Percentiles rank a stretch among this genome's conserved stretches.
phyloP scores from a whole-genome alignment of 2,797 vertebrate genomes.

The Scolopax rusticola region DNA sequence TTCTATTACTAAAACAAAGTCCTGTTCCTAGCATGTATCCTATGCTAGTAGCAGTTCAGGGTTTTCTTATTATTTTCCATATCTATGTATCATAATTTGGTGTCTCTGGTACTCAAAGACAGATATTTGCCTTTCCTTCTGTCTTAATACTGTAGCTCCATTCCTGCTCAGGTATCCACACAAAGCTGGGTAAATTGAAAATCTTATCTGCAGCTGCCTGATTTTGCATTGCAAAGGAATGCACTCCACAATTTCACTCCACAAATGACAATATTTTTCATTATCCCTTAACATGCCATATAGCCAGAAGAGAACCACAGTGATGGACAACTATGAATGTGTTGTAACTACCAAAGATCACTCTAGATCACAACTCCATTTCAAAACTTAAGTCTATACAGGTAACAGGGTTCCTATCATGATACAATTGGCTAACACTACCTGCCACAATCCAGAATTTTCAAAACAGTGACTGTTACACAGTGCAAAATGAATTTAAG shows the following conservation, averaged over 20 bases:
- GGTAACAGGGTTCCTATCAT: not conserved
- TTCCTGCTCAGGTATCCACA: constrained; percentile 24
- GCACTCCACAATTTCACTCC: not conserved
- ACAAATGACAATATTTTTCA: constrained; percentile 38
- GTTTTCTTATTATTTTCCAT: not conserved
- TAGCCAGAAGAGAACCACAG: not conserved
- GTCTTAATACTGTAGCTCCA: not conserved
- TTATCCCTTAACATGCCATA: not conserved
- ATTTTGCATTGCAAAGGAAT: constrained; percentile 16
- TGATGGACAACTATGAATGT: not conserved
- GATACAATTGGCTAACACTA: not conserved
- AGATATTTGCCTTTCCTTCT: not conserved
- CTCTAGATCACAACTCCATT: not conserved
- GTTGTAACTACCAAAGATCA: not conserved
- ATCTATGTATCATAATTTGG: not conserved
- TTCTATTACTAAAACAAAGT: not conserved
- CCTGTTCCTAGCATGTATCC: not conserved
- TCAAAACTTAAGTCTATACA: not conserved
- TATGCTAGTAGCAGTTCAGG: not conserved
- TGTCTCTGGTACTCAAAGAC: not conserved
- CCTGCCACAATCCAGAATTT: not conserved
- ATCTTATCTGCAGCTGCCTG: not conserved
- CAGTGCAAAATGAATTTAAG: not conserved
- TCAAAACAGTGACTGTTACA: not conserved
- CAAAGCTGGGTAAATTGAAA: not conserved